Conservation (phyloP, 2,113 vertebrate species). For the Lampris megalopsis region DNA sequence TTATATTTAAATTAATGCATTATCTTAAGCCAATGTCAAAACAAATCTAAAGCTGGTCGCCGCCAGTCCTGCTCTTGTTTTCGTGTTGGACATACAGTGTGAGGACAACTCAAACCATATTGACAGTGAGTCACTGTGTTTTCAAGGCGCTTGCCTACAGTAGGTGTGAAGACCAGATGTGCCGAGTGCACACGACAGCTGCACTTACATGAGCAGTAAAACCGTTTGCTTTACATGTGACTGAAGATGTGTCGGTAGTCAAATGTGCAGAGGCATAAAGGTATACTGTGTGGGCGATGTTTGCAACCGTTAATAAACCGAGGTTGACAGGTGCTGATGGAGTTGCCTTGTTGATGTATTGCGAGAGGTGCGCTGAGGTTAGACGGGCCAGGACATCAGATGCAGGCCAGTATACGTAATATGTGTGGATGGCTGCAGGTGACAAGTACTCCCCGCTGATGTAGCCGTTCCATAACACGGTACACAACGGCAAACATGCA, state of each 20-base stretch:
- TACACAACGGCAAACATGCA: neutral
- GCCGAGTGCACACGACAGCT: conserved; percentile 42
- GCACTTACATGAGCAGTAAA: conserved; percentile 27
- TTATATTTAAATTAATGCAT: neutral
- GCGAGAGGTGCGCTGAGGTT: conserved; percentile 2
- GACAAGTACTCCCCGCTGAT: neutral
- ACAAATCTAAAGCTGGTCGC: neutral
- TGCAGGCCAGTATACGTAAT: neutral
- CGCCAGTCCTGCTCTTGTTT: neutral
- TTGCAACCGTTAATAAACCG: conserved; percentile 24
- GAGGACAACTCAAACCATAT: conserved; percentile 8
- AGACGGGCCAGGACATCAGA: neutral
- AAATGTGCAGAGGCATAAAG: conserved; percentile 16
- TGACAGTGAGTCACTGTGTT: conserved; percentile 9
- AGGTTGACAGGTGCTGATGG: conserved; percentile 4
- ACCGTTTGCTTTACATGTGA: conserved; percentile 4
- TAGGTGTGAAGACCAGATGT: conserved; percentile 28
- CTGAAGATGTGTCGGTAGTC: conserved; percentile 10
- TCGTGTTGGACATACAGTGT: no score
- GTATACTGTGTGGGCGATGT: neutral
- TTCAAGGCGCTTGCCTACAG: neutral
- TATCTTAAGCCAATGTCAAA: neutral
- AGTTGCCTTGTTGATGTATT: conserved; percentile 8
- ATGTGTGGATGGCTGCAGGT: neutral
- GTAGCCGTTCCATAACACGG: conserved; percentile 2